Percentiles rank a stretch among this genome's conserved stretches.
phyloP scores from a whole-genome alignment of 2,888 invertebrate genomes.

The Morpho helenor region DNA sequence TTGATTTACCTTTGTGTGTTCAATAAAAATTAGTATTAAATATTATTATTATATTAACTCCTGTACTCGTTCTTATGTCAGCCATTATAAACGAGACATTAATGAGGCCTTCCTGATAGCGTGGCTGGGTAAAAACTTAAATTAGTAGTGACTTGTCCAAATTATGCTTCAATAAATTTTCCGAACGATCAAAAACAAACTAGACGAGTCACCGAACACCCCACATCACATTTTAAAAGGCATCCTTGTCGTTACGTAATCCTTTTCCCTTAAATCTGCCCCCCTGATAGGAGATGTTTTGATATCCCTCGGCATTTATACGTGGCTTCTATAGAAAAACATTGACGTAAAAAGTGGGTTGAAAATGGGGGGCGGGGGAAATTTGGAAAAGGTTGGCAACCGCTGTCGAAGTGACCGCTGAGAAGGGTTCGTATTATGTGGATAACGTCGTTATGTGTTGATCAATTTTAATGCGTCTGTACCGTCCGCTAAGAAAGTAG shows the following conservation, averaged over 20 bases:
- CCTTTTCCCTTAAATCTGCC: slow-evolving; percentile 68
- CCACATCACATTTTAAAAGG: slow-evolving; percentile 46
- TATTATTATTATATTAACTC: too few relatives aligned
- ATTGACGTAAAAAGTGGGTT: slow-evolving; percentile 77
- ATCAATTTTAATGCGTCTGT: slow-evolving; percentile 71
- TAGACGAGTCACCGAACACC: slow-evolving; percentile 31
- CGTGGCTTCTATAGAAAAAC: slow-evolving; percentile 73
- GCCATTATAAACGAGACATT: neutral
- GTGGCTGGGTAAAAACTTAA: slow-evolving; percentile 10
- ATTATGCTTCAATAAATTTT: slow-evolving; percentile 28
- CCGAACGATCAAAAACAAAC: slow-evolving; percentile 29
- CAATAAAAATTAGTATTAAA: too few relatives aligned
- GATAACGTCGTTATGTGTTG: slow-evolving; percentile 77
- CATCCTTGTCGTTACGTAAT: slow-evolving; percentile 54
- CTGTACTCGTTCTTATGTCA: too few relatives aligned
- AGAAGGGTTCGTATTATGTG: slow-evolving; percentile 75
- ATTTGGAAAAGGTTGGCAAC: slow-evolving; percentile 63
- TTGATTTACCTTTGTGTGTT: too few relatives aligned
- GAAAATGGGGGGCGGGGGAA: slow-evolving; percentile 49
- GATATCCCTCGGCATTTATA: slow-evolving; percentile 71
- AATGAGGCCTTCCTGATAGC: neutral
- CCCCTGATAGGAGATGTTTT: slow-evolving; percentile 73
- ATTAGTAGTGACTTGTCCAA: slow-evolving; percentile 24
- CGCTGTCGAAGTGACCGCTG: slow-evolving; percentile 78
- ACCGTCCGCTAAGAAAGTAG: slow-evolving; percentile 27